phyloP scores from a whole-genome alignment of 2,888 invertebrate genomes.

The Diarsia rubi region DNA sequence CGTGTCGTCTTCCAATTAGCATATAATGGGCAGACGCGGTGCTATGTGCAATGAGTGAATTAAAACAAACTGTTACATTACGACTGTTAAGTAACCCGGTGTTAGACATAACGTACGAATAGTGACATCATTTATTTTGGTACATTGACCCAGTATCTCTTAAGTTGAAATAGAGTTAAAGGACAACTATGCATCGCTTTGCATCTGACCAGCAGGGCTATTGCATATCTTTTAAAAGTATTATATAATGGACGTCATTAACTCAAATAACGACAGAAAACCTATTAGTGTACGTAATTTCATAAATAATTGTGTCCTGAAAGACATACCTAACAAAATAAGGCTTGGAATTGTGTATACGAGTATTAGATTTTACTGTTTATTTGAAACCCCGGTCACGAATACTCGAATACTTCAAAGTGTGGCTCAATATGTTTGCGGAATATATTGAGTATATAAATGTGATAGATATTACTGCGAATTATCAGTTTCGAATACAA shows the following conservation, averaged over 20 bases:
- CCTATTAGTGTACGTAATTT: constrained; percentile 39
- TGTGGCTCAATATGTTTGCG: constrained; percentile 13
- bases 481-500: constrained; percentile 44
- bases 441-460: constrained; percentile 34
- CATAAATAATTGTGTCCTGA: constrained; percentile 54
- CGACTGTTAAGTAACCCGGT: constrained; percentile 75
- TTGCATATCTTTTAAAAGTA: no score
- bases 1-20: constrained; percentile 83
- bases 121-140: constrained; percentile 60
- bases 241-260: constrained; percentile 43
- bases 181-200: not conserved
- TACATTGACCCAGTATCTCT: not conserved
- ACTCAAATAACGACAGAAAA: constrained; percentile 43
- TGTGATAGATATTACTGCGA: constrained; percentile 33
- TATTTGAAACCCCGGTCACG: constrained; percentile 54
- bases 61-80: constrained; percentile 79
- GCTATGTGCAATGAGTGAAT: constrained; percentile 78
- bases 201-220: not conserved
- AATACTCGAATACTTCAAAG: constrained; percentile 33
- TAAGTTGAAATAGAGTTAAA: not conserved
- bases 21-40: constrained; percentile 78
- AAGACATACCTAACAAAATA: constrained; percentile 46
- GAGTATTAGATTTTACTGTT: constrained; percentile 24
- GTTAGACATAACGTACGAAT: constrained; percentile 57
- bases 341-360: constrained; percentile 38